Base-by-base conservation (phyloP, 2,888 invertebrate species). In the Dione vanillae region DNA sequence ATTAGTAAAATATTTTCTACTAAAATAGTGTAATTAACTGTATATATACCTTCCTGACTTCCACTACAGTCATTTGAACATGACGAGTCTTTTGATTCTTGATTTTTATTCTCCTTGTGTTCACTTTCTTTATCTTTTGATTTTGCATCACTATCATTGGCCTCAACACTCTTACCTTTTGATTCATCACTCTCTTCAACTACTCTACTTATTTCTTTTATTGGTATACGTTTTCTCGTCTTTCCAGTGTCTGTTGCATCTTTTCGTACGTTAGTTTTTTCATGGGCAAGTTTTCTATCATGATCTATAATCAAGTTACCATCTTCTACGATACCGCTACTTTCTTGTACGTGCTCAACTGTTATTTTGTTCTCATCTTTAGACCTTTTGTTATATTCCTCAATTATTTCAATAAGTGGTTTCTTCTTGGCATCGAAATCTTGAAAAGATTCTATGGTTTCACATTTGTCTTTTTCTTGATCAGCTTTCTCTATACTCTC, bases 401-500 rank as follows among this genome's bases (percentile, higher is more conserved):
- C 87, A 51, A 91, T 83, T 3, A 91, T 83, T 83, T 92, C 86
- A 74, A 89, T 83, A 1, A 91, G 73, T 0, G 88, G 82, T 78
- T 89, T 91, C 65, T 78, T 84, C 76, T 83, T 83, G 19, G 79
- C 87, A 27, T 76, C 75, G n/a, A 69, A 45, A 19, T 61, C 41
- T 14, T 64, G 51, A 14, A 45, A 12, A 43, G 56, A 61, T 43
- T 65, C 67, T 9, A 47, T n/a, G 2, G 82, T 73, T 79, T 87
- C 85, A 20, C 72, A 71, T 35, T 70, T 58, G 1, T 51, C 35
- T 7, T 65, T 40, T 19, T 76, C 78, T 65, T 79, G 79, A 8
- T 78, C 80, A 9, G 74, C 72, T 19, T 73, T 74, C 69, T 54
- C 49, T 65, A 69, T 84, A 5, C 76, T 74, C 64, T 82, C 85